Percentiles rank a stretch among this genome's conserved stretches.
These are phyloP conservation scores for Myoxocephalus aenaeus DNA, from an alignment of 2,797 vertebrate genomes.

Conservation along the genomic window DNA sequence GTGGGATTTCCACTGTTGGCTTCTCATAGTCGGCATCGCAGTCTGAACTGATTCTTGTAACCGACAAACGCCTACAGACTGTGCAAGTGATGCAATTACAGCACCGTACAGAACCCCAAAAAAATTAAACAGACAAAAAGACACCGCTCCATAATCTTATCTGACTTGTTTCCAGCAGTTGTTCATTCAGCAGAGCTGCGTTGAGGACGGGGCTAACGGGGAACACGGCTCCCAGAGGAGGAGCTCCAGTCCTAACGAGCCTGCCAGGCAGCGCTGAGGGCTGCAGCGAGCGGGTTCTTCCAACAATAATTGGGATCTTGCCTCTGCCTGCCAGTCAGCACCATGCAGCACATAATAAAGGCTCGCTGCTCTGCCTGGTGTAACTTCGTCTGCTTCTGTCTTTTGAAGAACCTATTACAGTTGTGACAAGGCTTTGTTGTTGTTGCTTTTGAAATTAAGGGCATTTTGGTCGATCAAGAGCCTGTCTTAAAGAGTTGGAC, in stretches of 20 bases:
- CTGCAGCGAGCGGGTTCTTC: constrained; percentile 35
- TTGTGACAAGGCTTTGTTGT: neutral
- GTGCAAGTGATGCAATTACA: constrained; percentile 17
- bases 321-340: constrained; percentile 26
- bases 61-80: neutral
- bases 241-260: constrained; percentile 43
- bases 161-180: neutral
- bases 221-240: constrained; percentile 35
- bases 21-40: constrained; percentile 1
- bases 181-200: neutral
- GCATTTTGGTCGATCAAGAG: neutral
- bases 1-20: constrained; percentile 3
- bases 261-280: constrained; percentile 5
- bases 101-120: neutral
- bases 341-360: constrained; percentile 1
- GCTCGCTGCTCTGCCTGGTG: neutral
- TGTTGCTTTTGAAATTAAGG: neutral
- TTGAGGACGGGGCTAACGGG: constrained; percentile 5
- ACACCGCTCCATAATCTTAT: neutral
- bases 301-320: constrained; percentile 52
- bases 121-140: neutral
- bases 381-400: constrained; percentile 11
- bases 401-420: constrained; percentile 24
- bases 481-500: neutral
- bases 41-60: constrained; percentile 16